These are phyloP conservation scores for Masticophis lateralis DNA, from an alignment of 2,797 vertebrate species.

Conservation along the genomic window DNA sequence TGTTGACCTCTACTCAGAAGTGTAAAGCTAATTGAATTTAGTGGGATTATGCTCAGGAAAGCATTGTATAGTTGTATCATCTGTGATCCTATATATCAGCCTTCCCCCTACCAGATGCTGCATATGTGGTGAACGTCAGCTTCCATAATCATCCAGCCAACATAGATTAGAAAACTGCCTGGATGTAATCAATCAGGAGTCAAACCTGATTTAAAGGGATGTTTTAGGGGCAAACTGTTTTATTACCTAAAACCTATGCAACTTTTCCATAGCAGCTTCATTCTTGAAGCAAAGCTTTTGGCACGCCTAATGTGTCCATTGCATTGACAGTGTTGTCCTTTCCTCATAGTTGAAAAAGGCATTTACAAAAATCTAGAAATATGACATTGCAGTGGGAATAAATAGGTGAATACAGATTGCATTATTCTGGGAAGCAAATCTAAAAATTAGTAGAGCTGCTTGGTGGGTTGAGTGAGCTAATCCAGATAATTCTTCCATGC, in stretches of 20 bases:
- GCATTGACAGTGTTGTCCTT: not conserved
- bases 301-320: not conserved
- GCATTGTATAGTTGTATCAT: not conserved
- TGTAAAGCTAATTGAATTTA: not conserved
- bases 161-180: not conserved
- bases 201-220: not conserved
- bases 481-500: not conserved
- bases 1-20: not conserved
- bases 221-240: not conserved
- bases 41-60: not conserved
- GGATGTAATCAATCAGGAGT: not conserved
- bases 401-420: not conserved
- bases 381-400: not conserved
- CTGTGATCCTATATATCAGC: not conserved
- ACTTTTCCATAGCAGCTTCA: not conserved
- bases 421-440: not conserved
- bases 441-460: not conserved
- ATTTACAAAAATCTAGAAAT: not conserved
- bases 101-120: not conserved
- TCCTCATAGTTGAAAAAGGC: not conserved
- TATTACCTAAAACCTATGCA: not conserved
- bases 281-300: not conserved
- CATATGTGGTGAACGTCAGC: not conserved
- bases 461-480: not conserved
- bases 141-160: not conserved